These are phyloP conservation scores for Neoseiulus cucumeris DNA, from an alignment of 1,140 invertebrate species.

Conservation along the genomic window DNA sequence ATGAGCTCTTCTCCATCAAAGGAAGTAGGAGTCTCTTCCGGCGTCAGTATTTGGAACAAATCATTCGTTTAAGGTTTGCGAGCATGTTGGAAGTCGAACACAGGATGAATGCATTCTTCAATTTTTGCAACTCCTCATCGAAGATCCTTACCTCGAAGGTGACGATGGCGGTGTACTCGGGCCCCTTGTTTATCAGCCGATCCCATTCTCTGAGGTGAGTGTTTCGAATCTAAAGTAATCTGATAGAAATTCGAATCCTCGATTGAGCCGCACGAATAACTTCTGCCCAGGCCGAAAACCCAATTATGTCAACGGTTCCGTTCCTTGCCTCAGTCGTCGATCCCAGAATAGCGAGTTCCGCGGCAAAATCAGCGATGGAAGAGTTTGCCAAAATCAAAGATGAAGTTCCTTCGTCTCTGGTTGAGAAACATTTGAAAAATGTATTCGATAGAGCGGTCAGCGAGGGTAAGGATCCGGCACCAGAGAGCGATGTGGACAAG, in stretches of 20 bases:
- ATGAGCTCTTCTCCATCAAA: too few species aligned
- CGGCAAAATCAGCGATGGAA: slow-evolving; percentile 89
- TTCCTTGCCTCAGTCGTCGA: slow-evolving; percentile 97
- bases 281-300: slow-evolving; percentile 53
- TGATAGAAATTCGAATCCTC: slow-evolving; percentile 16
- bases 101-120: slow-evolving; percentile 98
- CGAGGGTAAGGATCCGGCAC: slow-evolving; percentile 26
- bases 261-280: slow-evolving; percentile 15
- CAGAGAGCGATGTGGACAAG: slow-evolving; percentile 15
- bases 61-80: slow-evolving; percentile 46
- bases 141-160: slow-evolving; percentile 87
- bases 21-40: too few species aligned
- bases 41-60: too few species aligned
- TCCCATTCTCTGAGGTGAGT: slow-evolving; percentile 73
- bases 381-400: slow-evolving; percentile 37
- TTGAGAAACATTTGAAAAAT: slow-evolving; percentile 1
- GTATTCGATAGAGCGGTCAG: neutral
- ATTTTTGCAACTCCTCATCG: slow-evolving; percentile 88
- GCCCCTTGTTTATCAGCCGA: slow-evolving; percentile 84
- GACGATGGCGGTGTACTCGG: slow-evolving; percentile 37
- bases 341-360: slow-evolving; percentile 83
- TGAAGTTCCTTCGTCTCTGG: neutral
- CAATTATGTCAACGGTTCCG: slow-evolving; percentile 98
- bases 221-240: too few species aligned
- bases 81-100: slow-evolving; percentile 86